These are phyloP conservation scores for Brachypteracias leptosomus DNA, from an alignment of 2,113 vertebrate genomes.

Conservation along the genomic window DNA sequence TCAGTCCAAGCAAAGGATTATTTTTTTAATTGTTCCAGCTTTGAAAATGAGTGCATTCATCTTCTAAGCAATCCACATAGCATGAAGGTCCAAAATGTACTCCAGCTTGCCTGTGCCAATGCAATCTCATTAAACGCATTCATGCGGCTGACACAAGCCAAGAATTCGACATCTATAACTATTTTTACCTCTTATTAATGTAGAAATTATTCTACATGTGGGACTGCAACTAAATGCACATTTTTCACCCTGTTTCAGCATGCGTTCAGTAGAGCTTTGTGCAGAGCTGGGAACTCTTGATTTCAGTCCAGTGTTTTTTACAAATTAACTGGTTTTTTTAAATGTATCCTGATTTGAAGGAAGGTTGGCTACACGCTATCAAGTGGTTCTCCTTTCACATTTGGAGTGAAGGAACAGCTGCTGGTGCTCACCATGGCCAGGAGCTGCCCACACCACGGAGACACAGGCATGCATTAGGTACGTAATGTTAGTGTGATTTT, in stretches of 20 bases:
- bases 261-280: not conserved
- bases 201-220: not conserved
- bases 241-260: not conserved
- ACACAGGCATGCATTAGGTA: rapidly evolving
- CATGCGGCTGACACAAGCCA: not conserved
- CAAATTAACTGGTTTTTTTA: not conserved
- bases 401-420: not conserved
- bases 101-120: not conserved
- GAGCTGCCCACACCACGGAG: not conserved
- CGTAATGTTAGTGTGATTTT: rapidly evolving
- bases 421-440: not conserved
- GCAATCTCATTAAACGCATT: not conserved
- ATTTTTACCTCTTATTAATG: slow-evolving; percentile 6
- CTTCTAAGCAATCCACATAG: not conserved
- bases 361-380: not conserved
- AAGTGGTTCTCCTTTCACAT: not conserved
- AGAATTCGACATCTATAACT: not conserved
- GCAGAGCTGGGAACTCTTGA: not conserved
- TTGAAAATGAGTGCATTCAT: slow-evolving; percentile 33
- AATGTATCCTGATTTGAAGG: not conserved
- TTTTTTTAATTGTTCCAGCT: slow-evolving; percentile 42
- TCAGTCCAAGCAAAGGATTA: slow-evolving; percentile 12
- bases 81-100: not conserved
- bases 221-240: not conserved
- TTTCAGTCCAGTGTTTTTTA: not conserved